phyloP scores from a whole-genome alignment of 1,140 invertebrate species.

The Pentalonia nigronervosa region DNA sequence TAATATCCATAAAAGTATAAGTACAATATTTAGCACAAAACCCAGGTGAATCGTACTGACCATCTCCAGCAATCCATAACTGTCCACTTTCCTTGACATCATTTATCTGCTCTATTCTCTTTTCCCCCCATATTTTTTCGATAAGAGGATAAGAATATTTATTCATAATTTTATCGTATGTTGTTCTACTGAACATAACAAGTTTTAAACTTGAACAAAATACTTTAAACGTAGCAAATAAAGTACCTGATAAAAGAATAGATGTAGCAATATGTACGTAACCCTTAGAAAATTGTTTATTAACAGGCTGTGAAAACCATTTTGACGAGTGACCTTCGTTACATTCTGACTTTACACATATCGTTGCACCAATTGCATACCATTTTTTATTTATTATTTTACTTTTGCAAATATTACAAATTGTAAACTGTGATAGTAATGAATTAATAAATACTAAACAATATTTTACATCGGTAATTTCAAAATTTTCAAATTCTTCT shows the following conservation, averaged over 20 bases:
- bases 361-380: not conserved
- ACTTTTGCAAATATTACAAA: not conserved
- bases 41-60: no score
- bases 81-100: not conserved
- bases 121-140: not conserved
- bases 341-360: not conserved
- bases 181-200: not conserved
- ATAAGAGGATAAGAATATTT: conserved; percentile 1
- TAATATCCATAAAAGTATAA: no score
- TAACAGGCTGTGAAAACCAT: not conserved
- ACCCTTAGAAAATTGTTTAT: not conserved
- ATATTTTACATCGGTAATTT: not conserved
- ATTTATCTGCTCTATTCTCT: not conserved
- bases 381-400: conserved; percentile 10
- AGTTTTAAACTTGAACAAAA: not conserved
- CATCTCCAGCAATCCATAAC: no score
- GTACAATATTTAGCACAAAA: no score
- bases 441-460: no score
- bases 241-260: not conserved
- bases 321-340: not conserved
- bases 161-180: conserved; percentile 11
- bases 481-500: not conserved
- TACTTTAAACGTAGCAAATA: not conserved
- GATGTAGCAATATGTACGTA: not conserved
- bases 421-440: not conserved